Conservation (phyloP, 2,113 vertebrate genomes). For the Salvelinus namaycush region DNA sequence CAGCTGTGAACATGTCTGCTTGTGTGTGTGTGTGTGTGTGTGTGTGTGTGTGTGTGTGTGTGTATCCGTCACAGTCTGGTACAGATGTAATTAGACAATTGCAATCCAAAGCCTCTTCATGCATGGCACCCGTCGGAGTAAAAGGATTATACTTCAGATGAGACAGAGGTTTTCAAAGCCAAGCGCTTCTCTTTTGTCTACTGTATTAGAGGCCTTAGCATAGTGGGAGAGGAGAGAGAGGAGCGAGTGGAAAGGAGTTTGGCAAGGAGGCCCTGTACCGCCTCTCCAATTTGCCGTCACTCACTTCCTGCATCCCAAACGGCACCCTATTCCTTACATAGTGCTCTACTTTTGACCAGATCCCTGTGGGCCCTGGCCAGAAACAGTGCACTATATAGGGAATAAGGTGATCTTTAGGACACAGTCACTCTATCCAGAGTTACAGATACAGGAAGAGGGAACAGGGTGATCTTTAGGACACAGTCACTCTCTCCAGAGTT, state of each 20-base stretch:
- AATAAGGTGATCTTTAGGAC: no score
- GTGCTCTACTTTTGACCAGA: no score
- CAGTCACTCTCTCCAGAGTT: conserved; percentile 12
- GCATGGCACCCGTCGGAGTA: conserved; percentile 26
- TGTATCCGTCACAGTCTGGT: conserved; percentile 31
- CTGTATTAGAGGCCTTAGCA: conserved; percentile 58
- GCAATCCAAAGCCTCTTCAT: conserved; percentile 39
- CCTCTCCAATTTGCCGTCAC: conserved; percentile 43
- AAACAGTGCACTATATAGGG: no score
- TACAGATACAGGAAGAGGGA: no score
- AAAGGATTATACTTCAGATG: conserved; percentile 45
- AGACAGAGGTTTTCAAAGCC: conserved; percentile 42
- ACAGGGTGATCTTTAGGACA: no score
- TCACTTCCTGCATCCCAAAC: not conserved
- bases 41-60: not conserved
- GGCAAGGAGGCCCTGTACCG: not conserved
- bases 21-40: not conserved
- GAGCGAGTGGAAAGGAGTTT: not conserved
- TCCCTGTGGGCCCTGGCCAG: no score
- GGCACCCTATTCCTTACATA: no score
- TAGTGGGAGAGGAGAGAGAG: conserved; percentile 21
- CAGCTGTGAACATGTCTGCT: not conserved
- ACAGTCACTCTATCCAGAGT: conserved; percentile 10
- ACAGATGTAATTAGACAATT: conserved; percentile 51
- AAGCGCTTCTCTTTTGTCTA: conserved; percentile 44